phyloP scores from a whole-genome alignment of 2,113 vertebrate species.

The Gracilinanus agilis region DNA sequence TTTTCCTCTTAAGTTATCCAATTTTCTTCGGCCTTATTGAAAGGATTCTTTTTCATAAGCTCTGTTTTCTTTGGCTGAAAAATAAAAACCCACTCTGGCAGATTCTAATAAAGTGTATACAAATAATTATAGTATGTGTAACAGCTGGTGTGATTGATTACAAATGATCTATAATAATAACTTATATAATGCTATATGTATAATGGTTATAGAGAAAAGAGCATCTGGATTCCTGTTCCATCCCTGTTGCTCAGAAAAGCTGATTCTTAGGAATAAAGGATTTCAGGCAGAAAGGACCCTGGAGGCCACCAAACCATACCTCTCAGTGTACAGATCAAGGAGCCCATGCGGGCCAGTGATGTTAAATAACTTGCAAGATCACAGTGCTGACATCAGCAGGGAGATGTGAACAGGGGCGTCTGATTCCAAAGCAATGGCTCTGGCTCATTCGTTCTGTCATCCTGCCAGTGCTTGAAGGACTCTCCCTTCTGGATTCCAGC shows the following conservation, averaged over 20 bases:
- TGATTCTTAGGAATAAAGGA: not conserved
- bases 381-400: not conserved
- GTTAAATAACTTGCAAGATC: not conserved
- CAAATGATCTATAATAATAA: not conserved
- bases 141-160: not conserved
- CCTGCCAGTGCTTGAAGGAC: not conserved
- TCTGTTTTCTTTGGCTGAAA: slow-evolving; percentile 33
- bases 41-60: slow-evolving; percentile 13
- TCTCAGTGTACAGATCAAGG: not conserved
- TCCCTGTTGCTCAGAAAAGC: no score
- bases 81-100: not conserved
- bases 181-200: not conserved
- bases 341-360: not conserved
- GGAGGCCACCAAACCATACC: not conserved
- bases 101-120: slow-evolving; percentile 3
- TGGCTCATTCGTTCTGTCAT: no score
- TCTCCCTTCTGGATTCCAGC: not conserved
- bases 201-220: not conserved
- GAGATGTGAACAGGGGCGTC: no score
- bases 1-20: slow-evolving; percentile 23
- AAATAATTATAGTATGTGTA: not conserved
- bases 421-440: no score
- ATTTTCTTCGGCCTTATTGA: not conserved
- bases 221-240: not conserved
- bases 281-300: not conserved